Percentiles rank a stretch among this genome's conserved stretches.
phyloP scores from a whole-genome alignment of 2,888 invertebrate species.

The Leucophenga maculata region DNA sequence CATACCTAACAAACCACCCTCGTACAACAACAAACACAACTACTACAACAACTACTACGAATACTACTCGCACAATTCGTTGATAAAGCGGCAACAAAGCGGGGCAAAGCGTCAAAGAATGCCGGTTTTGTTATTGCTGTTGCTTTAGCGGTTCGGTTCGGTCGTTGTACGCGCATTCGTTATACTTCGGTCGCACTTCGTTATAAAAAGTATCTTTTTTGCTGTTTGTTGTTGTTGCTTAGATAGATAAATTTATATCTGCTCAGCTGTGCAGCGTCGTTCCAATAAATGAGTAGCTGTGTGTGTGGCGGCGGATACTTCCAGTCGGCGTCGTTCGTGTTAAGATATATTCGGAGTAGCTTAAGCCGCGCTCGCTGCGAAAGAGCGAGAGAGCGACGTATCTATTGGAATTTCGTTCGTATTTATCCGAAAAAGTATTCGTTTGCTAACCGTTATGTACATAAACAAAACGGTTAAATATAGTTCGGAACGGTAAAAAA shows the following conservation, averaged over 20 bases:
- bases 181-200: no score
- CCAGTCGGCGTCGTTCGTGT: not conserved
- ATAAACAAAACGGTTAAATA: no score
- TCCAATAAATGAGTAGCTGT: slow-evolving; percentile 8
- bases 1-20: no score
- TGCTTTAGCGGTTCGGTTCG: not conserved
- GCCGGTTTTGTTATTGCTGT: slow-evolving; percentile 11
- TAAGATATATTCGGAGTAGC: slow-evolving; percentile 10
- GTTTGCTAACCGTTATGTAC: no score
- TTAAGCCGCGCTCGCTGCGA: slow-evolving; percentile 12
- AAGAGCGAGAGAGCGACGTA: no score
- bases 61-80: no score
- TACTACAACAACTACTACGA: no score
- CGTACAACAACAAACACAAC: no score
- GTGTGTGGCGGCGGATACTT: not conserved
- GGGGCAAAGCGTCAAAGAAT: not conserved
- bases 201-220: no score
- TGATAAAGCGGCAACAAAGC: no score
- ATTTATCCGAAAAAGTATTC: not conserved
- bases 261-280: slow-evolving; percentile 22
- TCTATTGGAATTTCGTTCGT: slow-evolving; percentile 15
- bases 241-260: slow-evolving; percentile 19
- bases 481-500: no score
- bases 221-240: not conserved
- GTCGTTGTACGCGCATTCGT: not conserved